A percentile compares a stretch with the other conserved stretches of the same genome.
phyloP scores from a whole-genome alignment of 2,797 vertebrate genomes.

The Mormyrops attenuatus region DNA sequence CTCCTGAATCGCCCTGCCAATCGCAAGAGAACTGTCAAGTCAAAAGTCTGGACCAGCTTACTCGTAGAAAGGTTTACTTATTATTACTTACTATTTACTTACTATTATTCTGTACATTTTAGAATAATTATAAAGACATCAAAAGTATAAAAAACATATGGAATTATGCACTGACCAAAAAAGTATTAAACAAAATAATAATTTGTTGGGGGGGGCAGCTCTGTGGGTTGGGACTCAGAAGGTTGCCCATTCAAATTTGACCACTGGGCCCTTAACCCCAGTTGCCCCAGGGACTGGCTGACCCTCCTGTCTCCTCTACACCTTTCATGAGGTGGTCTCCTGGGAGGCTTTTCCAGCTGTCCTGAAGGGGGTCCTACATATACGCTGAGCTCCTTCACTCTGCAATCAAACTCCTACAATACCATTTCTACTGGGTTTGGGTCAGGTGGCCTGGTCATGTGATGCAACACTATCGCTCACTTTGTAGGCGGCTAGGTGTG shows the following conservation, averaged over 20 bases:
- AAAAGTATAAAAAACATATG: neutral
- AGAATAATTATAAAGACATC: neutral
- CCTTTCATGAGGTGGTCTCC: neutral
- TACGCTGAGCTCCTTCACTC: neutral
- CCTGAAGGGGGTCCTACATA: neutral
- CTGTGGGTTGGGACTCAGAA: too few relatives aligned
- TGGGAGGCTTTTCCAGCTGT: neutral
- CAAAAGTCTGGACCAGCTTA: neutral
- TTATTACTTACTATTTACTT: too few relatives aligned
- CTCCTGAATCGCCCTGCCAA: slow-evolving; percentile 66
- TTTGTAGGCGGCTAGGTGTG: neutral
- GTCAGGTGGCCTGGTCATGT: neutral
- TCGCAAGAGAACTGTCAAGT: neutral
- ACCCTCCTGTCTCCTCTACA: neutral
- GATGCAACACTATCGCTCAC: neutral
- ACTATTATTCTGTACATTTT: neutral
- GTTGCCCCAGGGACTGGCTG: neutral
- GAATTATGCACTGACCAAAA: neutral
- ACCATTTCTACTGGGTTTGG: neutral
- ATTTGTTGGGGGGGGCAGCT: neutral
- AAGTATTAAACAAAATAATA: neutral
- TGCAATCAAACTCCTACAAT: neutral
- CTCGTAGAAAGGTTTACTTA: neutral
- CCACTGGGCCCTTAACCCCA: neutral
- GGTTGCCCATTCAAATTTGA: neutral